Conservation (phyloP, 2,113 vertebrate species). For the Nettapus auritus region DNA sequence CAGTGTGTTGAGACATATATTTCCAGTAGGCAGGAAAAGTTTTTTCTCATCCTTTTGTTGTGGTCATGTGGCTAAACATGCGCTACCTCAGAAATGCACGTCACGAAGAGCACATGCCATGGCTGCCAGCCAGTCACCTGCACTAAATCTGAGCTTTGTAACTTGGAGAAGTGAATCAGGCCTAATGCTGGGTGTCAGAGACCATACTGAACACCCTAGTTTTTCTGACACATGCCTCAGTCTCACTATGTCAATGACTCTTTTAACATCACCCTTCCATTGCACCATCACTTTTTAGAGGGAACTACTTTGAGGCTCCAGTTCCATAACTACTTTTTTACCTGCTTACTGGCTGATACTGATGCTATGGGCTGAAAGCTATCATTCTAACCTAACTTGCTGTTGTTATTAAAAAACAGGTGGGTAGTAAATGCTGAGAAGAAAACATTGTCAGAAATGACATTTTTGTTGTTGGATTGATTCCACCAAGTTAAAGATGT, state of each 20-base stretch:
- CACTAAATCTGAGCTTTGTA: neutral
- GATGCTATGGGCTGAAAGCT: neutral
- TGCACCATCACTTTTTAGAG: neutral
- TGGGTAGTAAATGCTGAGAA: neutral
- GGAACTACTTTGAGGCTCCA: neutral
- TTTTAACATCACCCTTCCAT: neutral
- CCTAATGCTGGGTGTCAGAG: no score
- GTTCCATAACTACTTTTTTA: neutral
- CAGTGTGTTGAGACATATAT: rapidly evolving
- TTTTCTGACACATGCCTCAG: neutral
- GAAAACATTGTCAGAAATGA: neutral
- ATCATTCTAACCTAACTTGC: neutral
- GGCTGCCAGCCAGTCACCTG: neutral
- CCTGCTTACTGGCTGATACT: neutral
- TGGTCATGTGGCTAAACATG: neutral
- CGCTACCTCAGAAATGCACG: neutral
- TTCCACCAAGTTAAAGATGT: neutral
- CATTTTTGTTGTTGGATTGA: neutral
- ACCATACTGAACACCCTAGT: neutral
- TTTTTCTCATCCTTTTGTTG: neutral
- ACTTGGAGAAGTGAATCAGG: neutral
- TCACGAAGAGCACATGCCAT: neutral
- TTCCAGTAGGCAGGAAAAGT: neutral
- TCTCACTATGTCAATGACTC: neutral
- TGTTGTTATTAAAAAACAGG: neutral